These are phyloP conservation scores for Graptemys geographica DNA, from an alignment of 2,797 vertebrate genomes.

Conservation along the genomic window DNA sequence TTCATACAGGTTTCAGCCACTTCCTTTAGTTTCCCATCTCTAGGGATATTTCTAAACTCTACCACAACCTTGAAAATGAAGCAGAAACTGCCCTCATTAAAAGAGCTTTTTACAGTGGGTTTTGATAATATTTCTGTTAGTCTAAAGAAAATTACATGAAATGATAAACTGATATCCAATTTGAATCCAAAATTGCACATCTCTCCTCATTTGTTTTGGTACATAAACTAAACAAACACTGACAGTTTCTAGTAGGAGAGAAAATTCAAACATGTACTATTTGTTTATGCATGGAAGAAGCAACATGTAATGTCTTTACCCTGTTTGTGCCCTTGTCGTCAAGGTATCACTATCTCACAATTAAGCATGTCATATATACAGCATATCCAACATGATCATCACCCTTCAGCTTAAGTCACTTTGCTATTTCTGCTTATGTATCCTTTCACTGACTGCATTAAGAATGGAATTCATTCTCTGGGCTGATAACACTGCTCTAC, in stretches of 20 bases:
- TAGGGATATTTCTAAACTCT: not conserved
- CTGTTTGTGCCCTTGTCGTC: not conserved
- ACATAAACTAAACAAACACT: not conserved
- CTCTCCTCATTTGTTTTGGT: not conserved
- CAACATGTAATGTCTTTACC: not conserved
- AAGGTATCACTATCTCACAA: not conserved
- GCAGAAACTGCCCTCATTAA: not conserved
- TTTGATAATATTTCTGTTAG: not conserved
- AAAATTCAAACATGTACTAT: not conserved
- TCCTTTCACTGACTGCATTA: not conserved
- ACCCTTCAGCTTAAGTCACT: not conserved
- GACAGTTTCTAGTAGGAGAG: not conserved
- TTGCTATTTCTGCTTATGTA: not conserved
- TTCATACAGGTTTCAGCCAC: not conserved
- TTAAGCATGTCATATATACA: not conserved
- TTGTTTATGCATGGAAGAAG: not conserved
- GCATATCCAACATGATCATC: not conserved
- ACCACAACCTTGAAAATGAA: not conserved
- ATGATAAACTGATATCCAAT: not conserved
- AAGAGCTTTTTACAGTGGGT: not conserved
- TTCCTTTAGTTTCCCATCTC: not conserved
- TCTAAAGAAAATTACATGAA: not conserved
- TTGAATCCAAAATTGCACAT: not conserved
- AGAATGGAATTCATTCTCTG: not conserved
- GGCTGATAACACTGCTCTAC: not conserved